These are phyloP conservation scores for Gisinianus flammeolus DNA, from an alignment of 2,888 invertebrate genomes.

Conservation along the genomic window DNA sequence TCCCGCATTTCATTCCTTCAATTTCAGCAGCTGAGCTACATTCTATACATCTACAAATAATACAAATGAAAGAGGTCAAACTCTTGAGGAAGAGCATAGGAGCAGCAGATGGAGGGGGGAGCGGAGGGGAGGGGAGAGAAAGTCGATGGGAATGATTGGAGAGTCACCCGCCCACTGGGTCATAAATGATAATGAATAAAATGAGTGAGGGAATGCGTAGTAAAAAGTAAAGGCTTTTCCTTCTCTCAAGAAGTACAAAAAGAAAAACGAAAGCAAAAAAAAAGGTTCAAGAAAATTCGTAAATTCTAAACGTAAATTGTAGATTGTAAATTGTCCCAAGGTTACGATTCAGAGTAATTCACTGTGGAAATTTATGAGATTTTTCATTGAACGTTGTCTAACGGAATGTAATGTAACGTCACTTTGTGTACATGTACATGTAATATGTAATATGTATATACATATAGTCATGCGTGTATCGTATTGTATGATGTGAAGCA, in stretches of 20 bases:
- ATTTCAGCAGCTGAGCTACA: too few relatives aligned
- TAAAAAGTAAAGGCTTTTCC: not conserved
- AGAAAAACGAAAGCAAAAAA: not conserved
- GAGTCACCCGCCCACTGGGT: not conserved
- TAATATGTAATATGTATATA: not conserved
- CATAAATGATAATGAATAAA: not conserved
- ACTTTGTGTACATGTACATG: too few relatives aligned
- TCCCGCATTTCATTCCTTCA: too few relatives aligned
- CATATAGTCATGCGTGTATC: too few relatives aligned
- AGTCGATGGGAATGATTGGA: too few relatives aligned
- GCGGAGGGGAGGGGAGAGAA: too few relatives aligned
- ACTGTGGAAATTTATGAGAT: slow-evolving; percentile 9
- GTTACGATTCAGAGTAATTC: slow-evolving; percentile 3
- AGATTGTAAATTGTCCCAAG: slow-evolving; percentile 6
- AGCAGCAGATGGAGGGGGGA: too few relatives aligned
- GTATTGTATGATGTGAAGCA: not conserved
- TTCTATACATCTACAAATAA: too few relatives aligned
- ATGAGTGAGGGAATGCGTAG: not conserved
- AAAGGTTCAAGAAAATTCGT: not conserved
- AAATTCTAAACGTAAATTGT: too few relatives aligned
- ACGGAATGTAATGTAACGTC: too few relatives aligned
- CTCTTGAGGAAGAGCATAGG: too few relatives aligned
- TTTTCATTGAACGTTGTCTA: not conserved
- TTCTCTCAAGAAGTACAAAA: not conserved
- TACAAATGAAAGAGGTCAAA: too few relatives aligned